Evolutionary conservation across 2,797 vertebrate species (phyloP).

Genomic region (Lycodopsis pacificus): DNA sequence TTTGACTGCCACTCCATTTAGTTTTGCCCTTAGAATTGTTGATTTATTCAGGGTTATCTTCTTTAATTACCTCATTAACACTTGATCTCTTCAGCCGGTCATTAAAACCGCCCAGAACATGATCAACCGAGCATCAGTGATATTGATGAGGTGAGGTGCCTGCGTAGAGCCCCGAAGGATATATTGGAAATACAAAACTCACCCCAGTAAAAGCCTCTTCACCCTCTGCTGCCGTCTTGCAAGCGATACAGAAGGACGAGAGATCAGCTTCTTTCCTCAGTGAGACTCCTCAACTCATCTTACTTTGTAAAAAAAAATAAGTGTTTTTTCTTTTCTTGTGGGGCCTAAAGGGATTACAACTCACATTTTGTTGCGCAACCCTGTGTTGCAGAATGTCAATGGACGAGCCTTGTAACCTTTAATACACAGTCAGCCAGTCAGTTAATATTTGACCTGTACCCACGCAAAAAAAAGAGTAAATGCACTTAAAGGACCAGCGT

Average conservation of each 20-base stretch:
- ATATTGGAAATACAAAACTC: not conserved
- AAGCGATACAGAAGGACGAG: not conserved
- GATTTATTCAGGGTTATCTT: slow-evolving; percentile 20
- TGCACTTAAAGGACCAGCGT: not conserved
- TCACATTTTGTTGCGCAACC: not conserved
- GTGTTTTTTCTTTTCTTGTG: not conserved
- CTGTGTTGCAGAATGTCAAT: not conserved
- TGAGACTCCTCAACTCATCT: not conserved
- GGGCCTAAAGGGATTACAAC: not conserved
- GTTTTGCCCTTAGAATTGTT: slow-evolving; percentile 11
- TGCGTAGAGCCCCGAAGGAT: not conserved
- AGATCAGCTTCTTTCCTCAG: slow-evolving; percentile 1
- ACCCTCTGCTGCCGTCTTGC: not conserved
- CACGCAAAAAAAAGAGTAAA: not conserved
- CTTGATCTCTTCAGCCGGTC: not conserved
- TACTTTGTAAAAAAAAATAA: not conserved
- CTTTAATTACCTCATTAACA: slow-evolving; percentile 47
- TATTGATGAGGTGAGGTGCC: not conserved
- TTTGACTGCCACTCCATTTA: not conserved
- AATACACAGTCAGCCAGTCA: not conserved
- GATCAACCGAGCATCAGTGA: not conserved
- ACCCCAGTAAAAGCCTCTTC: not conserved
- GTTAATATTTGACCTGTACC: slow-evolving; percentile 13
- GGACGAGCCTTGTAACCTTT: not conserved
- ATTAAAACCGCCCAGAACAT: not conserved